Conservation (phyloP, 2,113 vertebrate genomes). For the Tinamus guttatus region DNA sequence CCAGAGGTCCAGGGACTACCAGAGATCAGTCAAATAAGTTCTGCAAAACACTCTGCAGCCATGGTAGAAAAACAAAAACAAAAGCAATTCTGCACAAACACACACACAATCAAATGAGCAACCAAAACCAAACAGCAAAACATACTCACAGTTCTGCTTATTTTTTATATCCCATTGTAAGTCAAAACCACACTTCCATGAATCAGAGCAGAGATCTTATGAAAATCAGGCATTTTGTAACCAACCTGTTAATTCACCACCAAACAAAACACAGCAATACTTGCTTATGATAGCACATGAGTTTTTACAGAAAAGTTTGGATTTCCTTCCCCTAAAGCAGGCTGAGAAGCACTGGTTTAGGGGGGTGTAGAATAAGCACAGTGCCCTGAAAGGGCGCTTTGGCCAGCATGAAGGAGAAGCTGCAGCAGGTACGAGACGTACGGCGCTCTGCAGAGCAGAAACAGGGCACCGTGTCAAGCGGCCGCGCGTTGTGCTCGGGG, state of each 20-base stretch:
- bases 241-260: background rate
- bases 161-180: background rate
- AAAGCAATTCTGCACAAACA: background rate
- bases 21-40: background rate
- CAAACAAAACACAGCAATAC: background rate
- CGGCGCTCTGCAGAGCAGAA: fast-evolving
- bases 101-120: background rate
- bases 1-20: background rate
- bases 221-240: background rate
- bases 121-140: background rate
- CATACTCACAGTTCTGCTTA: background rate
- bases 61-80: background rate
- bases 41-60: background rate
- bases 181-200: background rate
- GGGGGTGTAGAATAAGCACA: background rate
- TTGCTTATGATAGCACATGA: background rate
- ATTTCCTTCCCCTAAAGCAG: background rate
- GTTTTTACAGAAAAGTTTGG: background rate
- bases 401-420: background rate
- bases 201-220: background rate
- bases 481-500: background rate
- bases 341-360: background rate
- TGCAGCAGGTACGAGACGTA: background rate
- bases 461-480: background rate
- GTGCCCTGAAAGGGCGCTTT: background rate